phyloP scores from a whole-genome alignment of 2,113 vertebrate species.

The Nyctereutes procyonoides region DNA sequence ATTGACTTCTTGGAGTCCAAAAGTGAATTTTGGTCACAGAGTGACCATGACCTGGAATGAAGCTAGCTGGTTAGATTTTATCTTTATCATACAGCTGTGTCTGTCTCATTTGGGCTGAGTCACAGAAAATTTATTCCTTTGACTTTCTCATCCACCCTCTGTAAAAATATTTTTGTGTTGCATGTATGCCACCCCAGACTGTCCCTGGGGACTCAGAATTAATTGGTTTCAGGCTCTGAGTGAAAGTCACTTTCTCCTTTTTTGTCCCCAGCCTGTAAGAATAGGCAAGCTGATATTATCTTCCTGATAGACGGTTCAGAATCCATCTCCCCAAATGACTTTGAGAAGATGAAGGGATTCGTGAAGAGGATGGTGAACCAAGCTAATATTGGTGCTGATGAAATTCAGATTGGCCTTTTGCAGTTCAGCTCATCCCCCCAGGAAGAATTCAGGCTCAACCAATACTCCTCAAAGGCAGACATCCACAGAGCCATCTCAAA shows the following conservation, averaged over 20 bases:
- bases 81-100: background rate
- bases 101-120: constrained; percentile 18
- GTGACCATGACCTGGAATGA: background rate
- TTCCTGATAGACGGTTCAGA: constrained; percentile 92
- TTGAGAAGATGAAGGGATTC: constrained; percentile 90
- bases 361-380: constrained; percentile 85
- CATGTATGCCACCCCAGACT: background rate
- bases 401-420: constrained; percentile 89
- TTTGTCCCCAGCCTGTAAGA: constrained; percentile 87
- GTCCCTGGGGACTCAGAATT: background rate
- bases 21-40: background rate
- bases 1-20: background rate
- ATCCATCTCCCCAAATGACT: constrained; percentile 86
- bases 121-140: background rate
- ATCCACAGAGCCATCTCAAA: constrained; percentile 78
- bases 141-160: background rate
- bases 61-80: background rate
- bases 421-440: constrained; percentile 87
- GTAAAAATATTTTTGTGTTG: background rate
- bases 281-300: constrained; percentile 88
- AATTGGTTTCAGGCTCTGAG: constrained; percentile 26
- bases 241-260: background rate
- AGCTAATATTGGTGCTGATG: constrained; percentile 80
- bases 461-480: constrained; percentile 68
- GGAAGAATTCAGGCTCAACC: constrained; percentile 86